A percentile compares a stretch with the other conserved stretches of the same genome.
phyloP scores from a whole-genome alignment of 2,888 invertebrate genomes.

The Pyrocoelia pectoralis region DNA sequence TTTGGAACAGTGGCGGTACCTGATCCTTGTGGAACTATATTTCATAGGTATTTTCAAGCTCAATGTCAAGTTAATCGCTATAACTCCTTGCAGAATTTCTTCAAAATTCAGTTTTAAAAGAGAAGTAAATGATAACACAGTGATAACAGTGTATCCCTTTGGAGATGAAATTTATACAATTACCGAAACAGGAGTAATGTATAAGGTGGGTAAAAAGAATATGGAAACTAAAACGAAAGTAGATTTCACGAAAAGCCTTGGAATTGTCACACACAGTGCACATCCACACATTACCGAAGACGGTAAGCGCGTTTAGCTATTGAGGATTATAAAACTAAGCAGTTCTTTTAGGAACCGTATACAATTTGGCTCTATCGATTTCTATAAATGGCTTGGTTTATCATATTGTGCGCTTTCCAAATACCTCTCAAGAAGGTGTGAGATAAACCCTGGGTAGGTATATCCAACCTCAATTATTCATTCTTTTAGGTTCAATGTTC shows the following conservation, averaged over 20 bases:
- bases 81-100: constrained; percentile 46
- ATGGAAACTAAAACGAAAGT: constrained; percentile 78
- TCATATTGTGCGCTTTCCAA: constrained; percentile 74
- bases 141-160: constrained; percentile 90
- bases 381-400: constrained; percentile 75
- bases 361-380: constrained; percentile 80
- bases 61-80: not conserved
- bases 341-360: constrained; percentile 63
- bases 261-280: constrained; percentile 63
- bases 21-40: constrained; percentile 72
- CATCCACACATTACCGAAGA: constrained; percentile 85
- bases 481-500: constrained; percentile 62
- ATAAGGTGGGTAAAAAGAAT: constrained; percentile 79
- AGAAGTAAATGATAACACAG: constrained; percentile 82
- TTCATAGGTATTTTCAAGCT: constrained; percentile 59
- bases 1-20: constrained; percentile 58
- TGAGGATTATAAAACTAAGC: not conserved
- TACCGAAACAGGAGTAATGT: constrained; percentile 83
- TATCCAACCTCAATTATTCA: not conserved
- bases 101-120: constrained; percentile 71
- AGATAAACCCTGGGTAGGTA: too few relatives aligned
- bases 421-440: constrained; percentile 53
- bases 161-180: constrained; percentile 89
- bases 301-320: constrained; percentile 40
- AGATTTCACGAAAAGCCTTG: constrained; percentile 62